Evolutionary conservation across 1,140 invertebrate genomes (phyloP).

Genomic region (Nasonia longicornis): DNA sequence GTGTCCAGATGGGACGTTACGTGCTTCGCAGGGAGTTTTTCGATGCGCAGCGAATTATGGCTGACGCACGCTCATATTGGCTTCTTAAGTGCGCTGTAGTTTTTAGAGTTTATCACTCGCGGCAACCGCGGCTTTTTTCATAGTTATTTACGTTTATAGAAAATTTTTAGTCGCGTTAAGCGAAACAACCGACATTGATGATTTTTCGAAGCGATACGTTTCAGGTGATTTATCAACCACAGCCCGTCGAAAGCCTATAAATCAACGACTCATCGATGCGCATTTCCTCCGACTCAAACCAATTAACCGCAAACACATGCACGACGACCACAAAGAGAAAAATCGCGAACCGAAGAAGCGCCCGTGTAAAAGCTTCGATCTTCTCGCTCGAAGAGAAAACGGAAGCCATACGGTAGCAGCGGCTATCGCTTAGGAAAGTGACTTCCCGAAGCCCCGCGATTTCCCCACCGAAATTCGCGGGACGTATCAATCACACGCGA

Average conservation of each 20-base stretch:
- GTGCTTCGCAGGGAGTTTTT: background rate
- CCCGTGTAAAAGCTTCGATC: background rate
- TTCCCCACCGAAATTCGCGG: background rate
- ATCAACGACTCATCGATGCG: background rate
- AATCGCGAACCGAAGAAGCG: background rate
- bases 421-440: background rate
- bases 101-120: background rate
- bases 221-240: background rate
- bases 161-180: too few species aligned
- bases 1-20: background rate
- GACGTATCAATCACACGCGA: too few species aligned
- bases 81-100: background rate
- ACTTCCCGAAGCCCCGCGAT: background rate
- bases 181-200: background rate
- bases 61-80: background rate
- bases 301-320: constrained; percentile 8
- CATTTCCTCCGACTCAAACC: background rate
- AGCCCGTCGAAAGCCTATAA: background rate
- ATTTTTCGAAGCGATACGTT: background rate
- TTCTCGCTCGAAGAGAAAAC: background rate
- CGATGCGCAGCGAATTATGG: background rate
- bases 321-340: background rate
- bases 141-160: background rate
- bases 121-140: background rate
- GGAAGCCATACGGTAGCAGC: background rate